phyloP scores from a whole-genome alignment of 2,888 invertebrate genomes.

The Trissolcus japonicus region DNA sequence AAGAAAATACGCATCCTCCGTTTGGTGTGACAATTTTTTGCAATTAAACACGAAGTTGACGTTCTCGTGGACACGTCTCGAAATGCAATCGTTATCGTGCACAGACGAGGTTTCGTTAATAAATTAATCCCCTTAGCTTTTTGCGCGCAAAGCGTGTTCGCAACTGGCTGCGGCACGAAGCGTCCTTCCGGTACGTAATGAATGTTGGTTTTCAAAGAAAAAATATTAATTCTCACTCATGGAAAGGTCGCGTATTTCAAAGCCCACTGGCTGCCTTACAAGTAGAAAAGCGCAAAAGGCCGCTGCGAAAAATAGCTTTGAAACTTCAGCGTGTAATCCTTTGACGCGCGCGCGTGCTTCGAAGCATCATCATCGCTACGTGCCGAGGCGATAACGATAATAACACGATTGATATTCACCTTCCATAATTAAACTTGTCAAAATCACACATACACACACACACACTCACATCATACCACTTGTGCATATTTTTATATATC shows the following conservation, averaged over 20 bases:
- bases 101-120: conserved; percentile 52
- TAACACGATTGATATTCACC: conserved; percentile 45
- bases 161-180: conserved; percentile 35
- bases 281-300: conserved; percentile 55
- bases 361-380: conserved; percentile 30
- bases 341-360: conserved; percentile 41
- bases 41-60: conserved; percentile 33
- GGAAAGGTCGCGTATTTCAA: conserved; percentile 51
- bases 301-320: conserved; percentile 51
- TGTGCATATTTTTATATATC: too few species aligned
- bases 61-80: conserved; percentile 27
- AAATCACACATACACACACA: conserved; percentile 19
- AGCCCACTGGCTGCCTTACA: conserved; percentile 50
- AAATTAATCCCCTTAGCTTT: conserved; percentile 54
- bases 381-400: conserved; percentile 39
- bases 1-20: too few species aligned
- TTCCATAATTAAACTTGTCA: conserved; percentile 38
- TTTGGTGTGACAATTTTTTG: conserved; percentile 20
- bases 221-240: conserved; percentile 55
- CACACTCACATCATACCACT: not conserved
- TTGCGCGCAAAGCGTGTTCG: conserved; percentile 34
- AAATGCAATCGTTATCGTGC: conserved; percentile 24
- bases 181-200: conserved; percentile 52
- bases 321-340: conserved; percentile 50
- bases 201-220: conserved; percentile 55